Percentiles rank a stretch among this genome's conserved stretches.
These are phyloP conservation scores for Catamblyrhynchus diadema DNA, from an alignment of 2,797 vertebrate species.

Conservation along the genomic window DNA sequence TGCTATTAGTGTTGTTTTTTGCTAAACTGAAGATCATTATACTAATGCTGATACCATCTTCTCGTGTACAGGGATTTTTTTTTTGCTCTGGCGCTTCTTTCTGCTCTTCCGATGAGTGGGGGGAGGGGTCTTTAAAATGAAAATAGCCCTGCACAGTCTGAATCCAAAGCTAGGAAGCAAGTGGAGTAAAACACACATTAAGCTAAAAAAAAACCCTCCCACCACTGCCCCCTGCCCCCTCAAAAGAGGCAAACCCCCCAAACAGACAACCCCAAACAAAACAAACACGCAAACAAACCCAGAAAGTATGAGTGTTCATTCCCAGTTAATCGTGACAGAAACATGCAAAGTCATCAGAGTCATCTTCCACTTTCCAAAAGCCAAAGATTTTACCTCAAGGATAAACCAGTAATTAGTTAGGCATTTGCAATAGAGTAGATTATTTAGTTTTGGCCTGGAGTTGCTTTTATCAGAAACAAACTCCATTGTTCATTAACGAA, in stretches of 20 bases:
- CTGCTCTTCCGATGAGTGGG: background rate
- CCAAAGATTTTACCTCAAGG: background rate
- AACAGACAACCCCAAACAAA: background rate
- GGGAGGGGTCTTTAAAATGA: background rate
- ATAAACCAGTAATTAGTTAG: background rate
- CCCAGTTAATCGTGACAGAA: background rate
- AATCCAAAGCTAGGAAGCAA: background rate
- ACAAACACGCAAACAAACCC: background rate
- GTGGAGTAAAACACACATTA: background rate
- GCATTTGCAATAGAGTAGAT: background rate
- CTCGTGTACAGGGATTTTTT: background rate
- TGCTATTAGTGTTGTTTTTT: background rate
- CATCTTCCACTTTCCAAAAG: background rate
- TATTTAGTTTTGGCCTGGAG: background rate
- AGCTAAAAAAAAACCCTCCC: background rate
- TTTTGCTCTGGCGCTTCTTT: background rate
- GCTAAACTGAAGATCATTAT: background rate
- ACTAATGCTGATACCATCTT: background rate
- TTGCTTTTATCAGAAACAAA: background rate
- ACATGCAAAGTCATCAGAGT: background rate
- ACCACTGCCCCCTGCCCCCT: accelerated
- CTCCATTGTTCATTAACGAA: background rate
- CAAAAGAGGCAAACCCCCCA: background rate
- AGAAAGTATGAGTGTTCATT: background rate
- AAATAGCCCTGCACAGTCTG: background rate